Evolutionary conservation across 2,113 vertebrate genomes (phyloP).

Genomic region (Xiphophorus couchianus): DNA sequence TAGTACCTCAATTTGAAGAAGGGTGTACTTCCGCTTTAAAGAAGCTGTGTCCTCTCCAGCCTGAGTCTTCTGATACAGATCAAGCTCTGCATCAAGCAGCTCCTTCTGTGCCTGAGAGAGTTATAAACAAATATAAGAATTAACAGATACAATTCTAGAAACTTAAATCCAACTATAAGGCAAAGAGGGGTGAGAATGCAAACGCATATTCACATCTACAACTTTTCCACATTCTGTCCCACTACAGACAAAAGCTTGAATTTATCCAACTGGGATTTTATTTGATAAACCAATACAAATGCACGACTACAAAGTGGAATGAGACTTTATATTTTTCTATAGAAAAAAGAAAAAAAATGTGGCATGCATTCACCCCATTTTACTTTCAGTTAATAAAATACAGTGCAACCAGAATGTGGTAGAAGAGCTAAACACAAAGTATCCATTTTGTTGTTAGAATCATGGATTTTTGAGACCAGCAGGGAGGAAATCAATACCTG

Average conservation of each 20-base stretch:
- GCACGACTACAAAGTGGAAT: not conserved
- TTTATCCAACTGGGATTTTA: not conserved
- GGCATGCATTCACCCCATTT: too few relatives aligned
- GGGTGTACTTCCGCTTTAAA: constrained; percentile 91
- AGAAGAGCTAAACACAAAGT: too few relatives aligned
- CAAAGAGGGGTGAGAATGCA: not conserved
- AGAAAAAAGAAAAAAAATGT: too few relatives aligned
- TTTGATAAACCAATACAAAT: not conserved
- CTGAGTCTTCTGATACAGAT: constrained; percentile 96
- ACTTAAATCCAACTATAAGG: not conserved
- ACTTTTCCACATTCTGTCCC: not conserved
- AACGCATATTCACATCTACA: too few relatives aligned
- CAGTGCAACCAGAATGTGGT: too few relatives aligned
- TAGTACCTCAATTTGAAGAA: constrained; percentile 92
- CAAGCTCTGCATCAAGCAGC: constrained; percentile 94
- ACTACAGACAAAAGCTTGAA: not conserved
- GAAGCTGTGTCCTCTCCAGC: constrained; percentile 95
- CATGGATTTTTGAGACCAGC: too few relatives aligned
- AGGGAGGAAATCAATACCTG: constrained; percentile 80
- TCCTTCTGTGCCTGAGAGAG: constrained; percentile 90
- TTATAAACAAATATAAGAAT: not conserved
- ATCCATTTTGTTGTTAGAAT: too few relatives aligned
- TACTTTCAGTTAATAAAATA: too few relatives aligned
- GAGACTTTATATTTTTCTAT: not conserved
- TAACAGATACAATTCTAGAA: not conserved